Percentiles rank a stretch among this genome's conserved stretches.
Conservation (phyloP, 2,888 invertebrate species). For the Drosophila formosana region DNA sequence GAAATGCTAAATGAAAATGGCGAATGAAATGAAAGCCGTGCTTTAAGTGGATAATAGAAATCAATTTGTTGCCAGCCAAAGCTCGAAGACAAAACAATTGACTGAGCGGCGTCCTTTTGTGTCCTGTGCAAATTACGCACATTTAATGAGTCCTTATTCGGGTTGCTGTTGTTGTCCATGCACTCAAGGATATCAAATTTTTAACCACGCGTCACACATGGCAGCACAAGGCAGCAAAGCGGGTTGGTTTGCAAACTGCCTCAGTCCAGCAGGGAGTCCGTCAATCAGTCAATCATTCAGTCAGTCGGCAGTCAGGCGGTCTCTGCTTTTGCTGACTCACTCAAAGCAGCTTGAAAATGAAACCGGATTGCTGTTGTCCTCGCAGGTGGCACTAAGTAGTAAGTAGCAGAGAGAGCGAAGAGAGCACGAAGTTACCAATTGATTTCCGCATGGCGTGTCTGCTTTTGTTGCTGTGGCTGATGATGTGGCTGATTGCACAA, state of each 20-base stretch:
- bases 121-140: constrained; percentile 35
- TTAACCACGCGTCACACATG: constrained; percentile 77
- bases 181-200: constrained; percentile 77
- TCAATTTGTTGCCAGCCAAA: constrained; percentile 21
- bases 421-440: constrained; percentile 27
- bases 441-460: constrained; percentile 32
- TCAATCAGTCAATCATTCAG: not conserved
- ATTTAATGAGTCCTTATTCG: constrained; percentile 22
- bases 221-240: constrained; percentile 40
- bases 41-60: constrained; percentile 5
- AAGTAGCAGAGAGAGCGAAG: constrained; percentile 2
- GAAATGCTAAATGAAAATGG: not conserved
- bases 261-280: not conserved
- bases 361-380: constrained; percentile 42
- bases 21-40: not conserved
- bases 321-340: constrained; percentile 29
- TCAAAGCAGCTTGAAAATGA: constrained; percentile 36
- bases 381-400: constrained; percentile 25
- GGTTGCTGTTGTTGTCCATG: constrained; percentile 36
- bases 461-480: constrained; percentile 5
- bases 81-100: constrained; percentile 26
- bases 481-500: constrained; percentile 32
- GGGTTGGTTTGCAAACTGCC: constrained; percentile 18
- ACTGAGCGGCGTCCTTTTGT: constrained; percentile 18
- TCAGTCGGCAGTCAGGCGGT: not conserved